Base-by-base conservation (phyloP, 2,113 vertebrate genomes). In the Nothocercus nigrocapillus region DNA sequence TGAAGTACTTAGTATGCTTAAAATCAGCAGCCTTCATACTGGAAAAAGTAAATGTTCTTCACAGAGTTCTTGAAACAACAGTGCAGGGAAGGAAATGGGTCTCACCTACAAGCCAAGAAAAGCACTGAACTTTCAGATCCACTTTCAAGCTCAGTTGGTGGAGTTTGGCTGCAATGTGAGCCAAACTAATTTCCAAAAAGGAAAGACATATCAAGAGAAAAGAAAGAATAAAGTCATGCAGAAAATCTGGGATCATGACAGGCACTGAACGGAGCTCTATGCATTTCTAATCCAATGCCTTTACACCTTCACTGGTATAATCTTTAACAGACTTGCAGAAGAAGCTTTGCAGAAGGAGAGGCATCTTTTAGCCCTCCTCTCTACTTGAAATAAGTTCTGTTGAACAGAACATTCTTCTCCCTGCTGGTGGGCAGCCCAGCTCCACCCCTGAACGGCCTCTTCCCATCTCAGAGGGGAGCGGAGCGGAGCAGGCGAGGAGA, bases 251-350 rank as follows among this genome's bases (percentile, higher is more conserved):
- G 15, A 87, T 47, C 9, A 2, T 82, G 7, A 9, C 19, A 83
- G 2, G 51, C 34, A 78, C 51, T 1, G 1, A 78, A 64, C 21
- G 0, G 0, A 68, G 28, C 27, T 75, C 42, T 86, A 28, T 0
- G 0, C 19, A 45, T 54, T 83, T 45, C 68, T 53, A 74, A 49
- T 5, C 17, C 5, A 2, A 28, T 32, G 9, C 20, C 78, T 92
- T 53, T 73, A 15, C 18, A 7, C 6, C 79, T 76, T 91, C 36
- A n/a, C 36, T 53, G 18, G 66, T 53, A 93, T 66, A 7, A n/a
- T 30, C 70, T 63, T 68, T 34, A 77, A 82, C 5, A 58, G 79
- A 90, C 32, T 28, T 19, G 16, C 45, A 88, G 61, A 67, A 13
- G 14, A 66, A 93, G 73, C 34, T 81, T 94, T 63, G 45, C 61